Base-by-base conservation (phyloP, 2,797 vertebrate species). In the Poeciliopsis turneri region DNA sequence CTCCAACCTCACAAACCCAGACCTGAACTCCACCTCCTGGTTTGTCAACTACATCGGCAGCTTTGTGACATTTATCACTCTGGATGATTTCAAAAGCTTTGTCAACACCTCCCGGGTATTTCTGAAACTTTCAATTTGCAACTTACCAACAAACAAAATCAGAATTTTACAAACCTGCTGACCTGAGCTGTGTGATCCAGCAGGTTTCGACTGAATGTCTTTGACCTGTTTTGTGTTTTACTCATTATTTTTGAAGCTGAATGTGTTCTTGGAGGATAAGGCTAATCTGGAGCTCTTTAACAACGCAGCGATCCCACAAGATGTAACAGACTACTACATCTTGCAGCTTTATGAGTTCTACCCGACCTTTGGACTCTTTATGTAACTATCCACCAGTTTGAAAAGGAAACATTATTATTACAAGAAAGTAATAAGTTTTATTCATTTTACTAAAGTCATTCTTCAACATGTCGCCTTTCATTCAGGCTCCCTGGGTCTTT, bases 11-110 rank as follows among this genome's bases (percentile, higher is more conserved):
- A 89, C 41, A 33, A 83, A 94, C 75, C 74, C 88, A 75, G 80
- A 88, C 51, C 83, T 94, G 0, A 95, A 93, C 79, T 94, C 94
- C 18, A 92, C 90, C 0, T 79, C 92, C 74, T 95, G 94, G 94
- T 94, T 95, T 83, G 86, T 77, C 75, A 84, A 83, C 73, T 77
- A 94, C 74, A 90, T 95, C 0, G 91, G 92, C 41, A 57, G 1
- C 73, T 95, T 95, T 88, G 83, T 95, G 82, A 86, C 49, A 23
- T 94, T 89, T 43, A 73, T 94, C 78, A 89, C 88, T 28, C 70
- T 89, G 77, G 78, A 76, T 6, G 94, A 95, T 78, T 55, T 95
- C 47, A 80, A 83, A 16, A 66, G 74, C 47, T 94, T 95, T 70
- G 41, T 88, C 53, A 82, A 92, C 11, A 46, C 59, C 39, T 75